These are phyloP conservation scores for Chionis minor DNA, from an alignment of 2,113 vertebrate species.

Conservation along the genomic window DNA sequence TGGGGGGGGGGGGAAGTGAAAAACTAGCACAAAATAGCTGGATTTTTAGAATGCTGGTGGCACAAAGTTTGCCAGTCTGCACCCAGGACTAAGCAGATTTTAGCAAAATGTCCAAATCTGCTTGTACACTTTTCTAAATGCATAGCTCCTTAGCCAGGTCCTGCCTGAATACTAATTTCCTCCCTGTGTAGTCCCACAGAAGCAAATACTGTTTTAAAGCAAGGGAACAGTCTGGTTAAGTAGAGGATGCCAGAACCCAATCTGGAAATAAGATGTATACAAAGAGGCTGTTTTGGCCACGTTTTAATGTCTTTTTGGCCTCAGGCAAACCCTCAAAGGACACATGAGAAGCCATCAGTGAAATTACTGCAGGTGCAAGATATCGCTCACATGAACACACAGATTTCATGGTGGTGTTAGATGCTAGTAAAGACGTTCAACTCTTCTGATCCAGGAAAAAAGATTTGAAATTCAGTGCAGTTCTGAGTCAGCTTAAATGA, in stretches of 20 bases:
- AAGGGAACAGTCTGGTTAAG: background rate
- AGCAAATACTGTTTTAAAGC: background rate
- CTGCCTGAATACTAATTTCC: background rate
- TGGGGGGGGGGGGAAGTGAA: background rate
- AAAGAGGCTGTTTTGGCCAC: background rate
- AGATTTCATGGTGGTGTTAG: background rate
- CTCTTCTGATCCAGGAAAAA: background rate
- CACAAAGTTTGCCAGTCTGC: background rate
- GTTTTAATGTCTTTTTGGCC: background rate
- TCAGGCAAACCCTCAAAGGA: conserved; percentile 27
- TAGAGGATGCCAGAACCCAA: background rate
- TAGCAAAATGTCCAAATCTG: background rate
- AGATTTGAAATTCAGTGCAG: background rate
- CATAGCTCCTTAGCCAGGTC: background rate
- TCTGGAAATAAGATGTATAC: conserved; percentile 18
- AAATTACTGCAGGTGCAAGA: conserved; percentile 47
- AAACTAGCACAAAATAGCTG: background rate
- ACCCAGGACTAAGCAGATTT: background rate
- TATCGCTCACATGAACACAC: background rate
- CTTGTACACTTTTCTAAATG: background rate
- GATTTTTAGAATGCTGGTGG: background rate
- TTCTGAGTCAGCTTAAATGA: background rate
- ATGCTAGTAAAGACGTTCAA: background rate
- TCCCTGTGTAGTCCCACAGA: background rate
- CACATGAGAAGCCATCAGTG: conserved; percentile 14